Base-by-base conservation (phyloP, 1,140 invertebrate species). In the Lordiphosa collinella region DNA sequence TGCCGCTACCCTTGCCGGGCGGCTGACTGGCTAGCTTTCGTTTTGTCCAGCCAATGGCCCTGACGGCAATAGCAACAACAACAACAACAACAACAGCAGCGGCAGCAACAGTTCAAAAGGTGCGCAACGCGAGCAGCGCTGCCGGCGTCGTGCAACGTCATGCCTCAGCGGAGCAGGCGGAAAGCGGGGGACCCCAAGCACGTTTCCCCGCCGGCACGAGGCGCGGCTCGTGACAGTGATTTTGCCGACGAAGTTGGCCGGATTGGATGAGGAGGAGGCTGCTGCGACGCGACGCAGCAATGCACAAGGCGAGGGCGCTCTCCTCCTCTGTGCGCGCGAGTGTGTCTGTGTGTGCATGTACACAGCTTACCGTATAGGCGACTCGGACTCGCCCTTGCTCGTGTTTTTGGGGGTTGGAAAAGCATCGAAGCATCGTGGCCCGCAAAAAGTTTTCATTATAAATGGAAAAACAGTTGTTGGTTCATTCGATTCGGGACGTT, bases 401-500 rank as follows among this genome's bases (percentile, higher is more conserved):
- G 72, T 64, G 34, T 29, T 53, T 32, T 74, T 71, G 60, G 73
- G 73, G 85, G 84, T 87, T 87, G 74, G 65, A 79, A 87, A 72
- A 64, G 59, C 57, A 46, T 60, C 58, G 48, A 36, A 43, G 46
- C 40, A 35, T 66, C 50, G 43, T 49, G 44, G 58, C 46, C 18
- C 52, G 78, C 65, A 60, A 84, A 84, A 82, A 84, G 86, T 86
- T 88, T 88, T 88, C 86, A 71, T 88, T 80, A 66, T 88, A 47
- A 87, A 84, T 78, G 80, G 61, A 56, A 71, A 72, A 82, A 41
- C 76, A 64, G 65, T 84, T 78, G 80, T 86, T 79, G 68, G 75
- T 64, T 88, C 86, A 88, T 88, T 88, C 86, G 74, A 75, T 84
- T 86, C 73, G 76, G 61, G 65, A 84, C 86, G 76, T 82, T 87